Evolutionary conservation across 2,797 vertebrate species (phyloP), one percentile per base, ranked within the genome.

Genomic region (Acipenser oxyrinchus): DNA sequence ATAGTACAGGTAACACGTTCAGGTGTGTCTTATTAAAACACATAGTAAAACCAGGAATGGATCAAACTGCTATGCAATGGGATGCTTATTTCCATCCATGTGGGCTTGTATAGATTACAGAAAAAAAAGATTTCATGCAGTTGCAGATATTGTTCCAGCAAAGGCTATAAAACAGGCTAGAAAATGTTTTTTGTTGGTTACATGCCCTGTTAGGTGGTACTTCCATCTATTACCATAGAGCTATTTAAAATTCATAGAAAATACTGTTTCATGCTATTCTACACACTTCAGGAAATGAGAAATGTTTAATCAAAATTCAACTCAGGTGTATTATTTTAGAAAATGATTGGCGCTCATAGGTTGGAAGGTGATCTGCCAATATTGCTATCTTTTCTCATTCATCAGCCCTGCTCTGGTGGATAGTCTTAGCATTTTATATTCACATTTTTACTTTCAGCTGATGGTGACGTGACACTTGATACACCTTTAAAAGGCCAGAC

Each of bases 331-430:
- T 62, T 62, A 62, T 62, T 62, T 62, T 48, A 12, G 48, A 18
- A 55, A 48, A 62, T 62, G 60, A 62, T 58, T 11, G 55, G 55
- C 10, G 12, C 55, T 58, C 55, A 58, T 13, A 58, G 55, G 55
- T 58, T 58, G 55, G 37, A 58, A 13, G 55, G 10, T 58, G 55
- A 58, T 58, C 8, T 82, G 78, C 76, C 81, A 82, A 80, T 83
- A 83, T 70, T 75, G 72, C 70, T 82, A 51, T 77, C 75, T 76
- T 71, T 62, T 64, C 69, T 70, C 75, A 82, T 79, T 77, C 75
- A 82, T 83, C 81, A 84, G 62, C 55, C 67, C 70, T 78, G 79
- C 78, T 58, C 10, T 5, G 12, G 55, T n/a, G 12, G 55, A 58
- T n/a, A 58, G 55, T 7, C 10, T 58, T n/a, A n/a, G n/a, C 15